Conservation (phyloP, 2,888 invertebrate species). For the Drosophila kokeensis region DNA sequence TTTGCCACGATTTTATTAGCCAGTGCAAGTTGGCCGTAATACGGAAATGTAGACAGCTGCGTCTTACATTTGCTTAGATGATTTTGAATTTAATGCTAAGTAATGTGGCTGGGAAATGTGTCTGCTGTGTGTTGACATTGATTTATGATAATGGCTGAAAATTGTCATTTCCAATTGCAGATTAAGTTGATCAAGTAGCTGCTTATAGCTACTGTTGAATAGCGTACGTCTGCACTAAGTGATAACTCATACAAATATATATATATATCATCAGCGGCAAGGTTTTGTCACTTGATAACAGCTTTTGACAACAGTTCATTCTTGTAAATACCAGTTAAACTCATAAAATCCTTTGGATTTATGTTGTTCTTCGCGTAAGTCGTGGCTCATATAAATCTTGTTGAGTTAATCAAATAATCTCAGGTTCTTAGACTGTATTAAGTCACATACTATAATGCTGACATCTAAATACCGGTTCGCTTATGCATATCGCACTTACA, state of each 20-base stretch:
- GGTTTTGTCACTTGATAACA: background rate
- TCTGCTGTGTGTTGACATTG: slow-evolving; percentile 40
- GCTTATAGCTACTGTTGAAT: background rate
- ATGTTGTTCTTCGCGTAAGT: background rate
- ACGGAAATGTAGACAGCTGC: slow-evolving; percentile 68
- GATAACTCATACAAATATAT: background rate
- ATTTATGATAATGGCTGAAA: slow-evolving; percentile 37
- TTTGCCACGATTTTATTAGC: slow-evolving; percentile 20
- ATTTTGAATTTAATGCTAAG: slow-evolving; percentile 38
- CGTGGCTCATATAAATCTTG: background rate
- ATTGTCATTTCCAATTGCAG: slow-evolving; percentile 29
- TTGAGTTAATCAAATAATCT: slow-evolving; percentile 20
- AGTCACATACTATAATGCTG: slow-evolving; percentile 2
- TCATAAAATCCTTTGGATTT: background rate
- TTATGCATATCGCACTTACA: slow-evolving; percentile 43
- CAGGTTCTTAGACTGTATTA: background rate
- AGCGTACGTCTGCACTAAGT: background rate
- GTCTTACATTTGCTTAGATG: slow-evolving; percentile 50
- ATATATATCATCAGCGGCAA: background rate
- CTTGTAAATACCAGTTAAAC: background rate
- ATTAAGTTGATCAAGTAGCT: slow-evolving; percentile 9
- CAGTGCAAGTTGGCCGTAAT: slow-evolving; percentile 36
- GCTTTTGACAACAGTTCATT: background rate
- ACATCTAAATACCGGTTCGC: slow-evolving; percentile 30
- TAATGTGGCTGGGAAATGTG: slow-evolving; percentile 50